Conservation (phyloP, 2,113 vertebrate species). For the Shinisaurus crocodilurus region DNA sequence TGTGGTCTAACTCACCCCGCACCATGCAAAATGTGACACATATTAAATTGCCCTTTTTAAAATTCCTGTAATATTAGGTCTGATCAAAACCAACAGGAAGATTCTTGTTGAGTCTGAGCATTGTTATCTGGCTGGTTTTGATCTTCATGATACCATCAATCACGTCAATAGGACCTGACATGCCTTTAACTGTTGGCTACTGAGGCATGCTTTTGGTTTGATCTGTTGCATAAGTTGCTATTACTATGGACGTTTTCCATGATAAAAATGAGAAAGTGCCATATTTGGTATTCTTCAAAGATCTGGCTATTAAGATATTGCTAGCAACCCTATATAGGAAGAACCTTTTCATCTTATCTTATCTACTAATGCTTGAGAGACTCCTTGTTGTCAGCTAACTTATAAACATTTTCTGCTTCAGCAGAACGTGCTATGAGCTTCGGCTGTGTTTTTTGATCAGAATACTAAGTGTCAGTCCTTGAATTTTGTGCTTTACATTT, state of each 20-base stretch:
- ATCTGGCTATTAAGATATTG: not conserved
- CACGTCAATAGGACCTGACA: not conserved
- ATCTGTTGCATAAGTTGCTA: not conserved
- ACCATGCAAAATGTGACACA: not conserved
- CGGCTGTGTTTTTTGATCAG: not conserved
- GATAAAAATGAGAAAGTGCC: not conserved
- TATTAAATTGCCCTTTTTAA: not conserved
- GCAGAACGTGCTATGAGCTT: not conserved
- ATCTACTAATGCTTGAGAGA: not conserved
- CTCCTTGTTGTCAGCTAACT: not conserved
- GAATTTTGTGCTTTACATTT: not conserved
- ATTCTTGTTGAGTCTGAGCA: not conserved
- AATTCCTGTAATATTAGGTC: not conserved
- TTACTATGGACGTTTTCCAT: not conserved
- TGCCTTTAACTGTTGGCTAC: not conserved
- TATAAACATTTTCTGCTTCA: conserved; percentile 8
- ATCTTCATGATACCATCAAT: conserved; percentile 3
- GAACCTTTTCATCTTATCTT: not conserved
- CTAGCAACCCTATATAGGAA: not conserved
- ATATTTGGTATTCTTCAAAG: not conserved
- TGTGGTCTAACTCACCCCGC: not conserved
- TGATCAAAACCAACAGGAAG: not conserved
- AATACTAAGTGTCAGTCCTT: not conserved
- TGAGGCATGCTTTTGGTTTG: not conserved
- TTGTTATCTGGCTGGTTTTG: conserved; percentile 9